Evolutionary conservation across 2,797 vertebrate genomes (phyloP), one percentile per base, ranked within the genome.

Genomic region (Chloroceryle inda): DNA sequence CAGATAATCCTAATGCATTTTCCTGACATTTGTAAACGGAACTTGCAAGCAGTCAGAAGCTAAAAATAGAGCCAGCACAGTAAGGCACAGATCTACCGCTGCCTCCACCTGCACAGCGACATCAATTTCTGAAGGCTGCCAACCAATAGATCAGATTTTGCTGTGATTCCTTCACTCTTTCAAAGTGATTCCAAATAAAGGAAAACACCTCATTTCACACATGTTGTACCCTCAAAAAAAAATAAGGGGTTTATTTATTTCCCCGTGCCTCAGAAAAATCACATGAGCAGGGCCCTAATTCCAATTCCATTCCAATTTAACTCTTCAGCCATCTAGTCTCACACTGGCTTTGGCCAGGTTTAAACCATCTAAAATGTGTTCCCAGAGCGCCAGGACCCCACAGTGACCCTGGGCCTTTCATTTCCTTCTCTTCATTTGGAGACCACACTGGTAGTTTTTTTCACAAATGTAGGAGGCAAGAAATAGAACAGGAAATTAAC

Each of bases 41-140:
- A 93, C 56, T 69, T 89, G 63, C 69, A 86, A 95, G 85, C 81
- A 84, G 67, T 37, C 62, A 69, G 88, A 74, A 95, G 66, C 90
- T 91, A 97, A 97, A 97, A 96, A 96, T 86, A 96, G 81, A 95
- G 59, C 6, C 55, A 74, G 86, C 81, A 88, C 45, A 76, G 88
- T 84, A 83, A 95, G 88, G 58, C 82, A 86, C 94, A 92, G 80
- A 94, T 74, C 58, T 71, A 37, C 61, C 5, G 6, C 68, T 62
- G 66, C 63, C 82, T 79, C 73, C 49, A 94, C 88, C 55, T 87
- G 88, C 71, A 92, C 83, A 79, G 77, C 24, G 2, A 44, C 21
- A 85, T 31, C 64, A 26, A 15, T 81, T 66, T 76, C 44, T 63
- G 63, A 67, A 40, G 47, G 56, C 63, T 91, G 77, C 29, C 26